Base-by-base conservation (phyloP, 2,113 vertebrate genomes). In the Capra hircus region DNA sequence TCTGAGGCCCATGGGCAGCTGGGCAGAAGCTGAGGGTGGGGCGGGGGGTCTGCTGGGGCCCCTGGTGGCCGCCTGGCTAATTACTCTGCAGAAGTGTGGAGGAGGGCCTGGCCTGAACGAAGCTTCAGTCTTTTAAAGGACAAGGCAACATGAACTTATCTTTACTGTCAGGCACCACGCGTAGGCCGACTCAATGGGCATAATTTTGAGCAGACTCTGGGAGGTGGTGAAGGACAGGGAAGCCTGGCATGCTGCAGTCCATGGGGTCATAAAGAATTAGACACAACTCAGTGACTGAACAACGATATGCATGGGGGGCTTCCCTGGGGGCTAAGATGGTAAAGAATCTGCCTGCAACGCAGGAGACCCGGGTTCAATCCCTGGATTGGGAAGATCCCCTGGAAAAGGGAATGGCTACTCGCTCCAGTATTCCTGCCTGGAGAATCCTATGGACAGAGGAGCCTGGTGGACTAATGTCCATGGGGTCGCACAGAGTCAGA, bases 21-120 rank as follows among this genome's bases (percentile, higher is more conserved):
- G 45, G 60, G 52, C 23, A 21, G 23, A n/a, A 9, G 81, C 16
- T 12, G 30, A 23, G 53, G 4, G 5, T 0, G 0, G 81, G 84
- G 13, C 0, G 2, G 17, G 17, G 28, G 48, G 11, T 45, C 80
- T 27, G 13, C 43, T 1, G 45, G 59, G 30, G 57, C 23, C 33
- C 2, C 48, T 4, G 10, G 48, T 2, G 2, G 2, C 19, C 6
- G 28, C 21, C 71, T 14, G 36, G 50, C 59, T 28, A 10, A 8
- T 55, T 7, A 6, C 43, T 3, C 10, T 13, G 0, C 57, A 60
- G 87, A 48, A 2, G 11, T 1, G 21, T 1, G 40, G 21, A 43
- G 15, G 9, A 52, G 36, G 81, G 36, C 7, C 60, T 14, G 80
- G 81, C 59, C 40, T 30, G 74, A n/a, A 1, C 0, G 1, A 30